A percentile compares a stretch with the other conserved stretches of the same genome.
Evolutionary conservation across 2,113 vertebrate species (phyloP).

Genomic region (Pelecanoides urinatrix): DNA sequence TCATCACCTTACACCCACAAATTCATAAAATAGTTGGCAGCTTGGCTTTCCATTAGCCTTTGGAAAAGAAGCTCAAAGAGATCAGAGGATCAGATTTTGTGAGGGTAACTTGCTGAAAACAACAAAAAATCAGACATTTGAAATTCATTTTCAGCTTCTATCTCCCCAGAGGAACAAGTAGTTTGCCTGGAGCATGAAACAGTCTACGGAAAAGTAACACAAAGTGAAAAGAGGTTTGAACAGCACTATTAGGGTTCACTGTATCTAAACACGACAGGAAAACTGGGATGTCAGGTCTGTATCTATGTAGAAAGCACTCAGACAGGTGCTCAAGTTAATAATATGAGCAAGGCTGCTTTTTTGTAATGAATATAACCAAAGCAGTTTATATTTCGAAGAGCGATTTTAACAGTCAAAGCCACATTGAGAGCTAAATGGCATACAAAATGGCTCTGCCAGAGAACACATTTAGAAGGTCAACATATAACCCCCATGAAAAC

Average conservation of each 20-base stretch:
- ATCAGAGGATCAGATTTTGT: neutral
- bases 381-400: neutral
- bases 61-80: neutral
- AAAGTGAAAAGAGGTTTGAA: neutral
- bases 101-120: neutral
- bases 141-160: neutral
- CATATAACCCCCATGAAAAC: neutral
- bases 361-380: neutral
- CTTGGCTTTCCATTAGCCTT: neutral
- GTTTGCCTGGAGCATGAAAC: neutral
- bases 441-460: neutral
- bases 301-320: neutral
- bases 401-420: neutral
- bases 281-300: neutral
- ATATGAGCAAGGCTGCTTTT: neutral
- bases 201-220: neutral
- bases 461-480: neutral
- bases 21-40: neutral
- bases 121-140: neutral
- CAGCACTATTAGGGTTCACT: neutral
- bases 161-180: neutral
- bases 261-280: neutral
- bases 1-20: neutral
- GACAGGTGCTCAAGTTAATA: neutral
- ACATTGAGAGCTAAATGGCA: neutral